Conservation (phyloP, 2,888 invertebrate species). For the Corbicula japonica region DNA sequence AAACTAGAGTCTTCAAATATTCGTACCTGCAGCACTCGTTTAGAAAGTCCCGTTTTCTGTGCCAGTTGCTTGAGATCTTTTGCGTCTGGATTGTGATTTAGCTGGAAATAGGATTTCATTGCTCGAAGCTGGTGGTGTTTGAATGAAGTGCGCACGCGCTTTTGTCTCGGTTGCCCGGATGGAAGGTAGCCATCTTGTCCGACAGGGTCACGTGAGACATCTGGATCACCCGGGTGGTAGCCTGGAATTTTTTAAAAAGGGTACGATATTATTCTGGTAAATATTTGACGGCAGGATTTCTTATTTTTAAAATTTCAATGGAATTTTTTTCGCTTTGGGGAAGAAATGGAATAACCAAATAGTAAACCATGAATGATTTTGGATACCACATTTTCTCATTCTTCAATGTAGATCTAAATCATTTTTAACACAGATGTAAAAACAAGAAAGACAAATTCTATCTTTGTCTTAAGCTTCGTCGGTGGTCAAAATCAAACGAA, state of each 20-base stretch:
- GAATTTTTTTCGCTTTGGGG: no score
- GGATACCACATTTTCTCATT: no score
- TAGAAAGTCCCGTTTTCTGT: conserved; percentile 99
- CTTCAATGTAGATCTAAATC: no score
- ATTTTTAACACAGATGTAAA: no score
- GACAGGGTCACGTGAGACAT: conserved; percentile 70
- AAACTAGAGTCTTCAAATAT: no score
- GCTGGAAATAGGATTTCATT: conserved; percentile 99
- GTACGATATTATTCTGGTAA: no score
- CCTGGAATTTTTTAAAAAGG: no score
- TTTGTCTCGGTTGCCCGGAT: conserved; percentile 87
- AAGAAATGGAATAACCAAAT: no score
- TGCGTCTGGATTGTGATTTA: conserved; percentile 99
- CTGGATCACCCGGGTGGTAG: conserved; percentile 56
- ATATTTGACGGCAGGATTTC: no score
- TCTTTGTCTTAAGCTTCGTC: conserved; percentile 1
- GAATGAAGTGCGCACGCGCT: conserved; percentile 99
- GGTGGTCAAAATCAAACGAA: conserved; percentile 18
- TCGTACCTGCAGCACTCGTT: conserved; percentile 98
- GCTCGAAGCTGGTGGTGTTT: conserved; percentile 99
- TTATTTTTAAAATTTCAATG: background rate
- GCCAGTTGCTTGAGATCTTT: conserved; percentile 99
- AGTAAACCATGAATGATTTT: no score
- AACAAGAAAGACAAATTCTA: no score
- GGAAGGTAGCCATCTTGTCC: conserved; percentile 75